A percentile compares a stretch with the other conserved stretches of the same genome.
Conservation (phyloP, 2,797 vertebrate species). For the Cossypha dichroa region DNA sequence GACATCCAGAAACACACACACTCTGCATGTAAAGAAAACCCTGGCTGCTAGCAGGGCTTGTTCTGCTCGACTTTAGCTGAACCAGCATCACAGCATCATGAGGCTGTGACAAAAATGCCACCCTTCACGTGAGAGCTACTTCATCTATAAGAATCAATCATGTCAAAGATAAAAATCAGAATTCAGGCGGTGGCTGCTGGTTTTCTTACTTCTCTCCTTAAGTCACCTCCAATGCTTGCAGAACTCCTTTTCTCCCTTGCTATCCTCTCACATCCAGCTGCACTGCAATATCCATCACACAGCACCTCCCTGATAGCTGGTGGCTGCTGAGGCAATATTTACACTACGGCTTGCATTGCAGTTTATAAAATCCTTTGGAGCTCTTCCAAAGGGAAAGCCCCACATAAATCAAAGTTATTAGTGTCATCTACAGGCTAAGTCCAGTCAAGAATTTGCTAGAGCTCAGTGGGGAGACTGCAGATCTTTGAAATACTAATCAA, state of each 20-base stretch:
- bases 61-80: background rate
- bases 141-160: background rate
- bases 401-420: background rate
- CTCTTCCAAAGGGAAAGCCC: slow-evolving; percentile 35
- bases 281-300: background rate
- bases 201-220: background rate
- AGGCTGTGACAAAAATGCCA: background rate
- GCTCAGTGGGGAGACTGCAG: background rate
- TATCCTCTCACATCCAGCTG: background rate
- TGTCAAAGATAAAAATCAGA: background rate
- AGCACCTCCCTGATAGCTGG: background rate
- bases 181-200: background rate
- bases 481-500: background rate
- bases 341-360: background rate
- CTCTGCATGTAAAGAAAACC: background rate
- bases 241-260: background rate
- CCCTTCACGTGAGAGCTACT: background rate
- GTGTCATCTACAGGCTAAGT: background rate
- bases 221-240: rapidly evolving
- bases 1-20: rapidly evolving
- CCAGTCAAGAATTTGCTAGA: background rate
- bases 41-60: background rate
- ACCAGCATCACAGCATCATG: background rate
- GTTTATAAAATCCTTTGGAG: slow-evolving; percentile 16
- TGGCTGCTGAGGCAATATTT: slow-evolving; percentile 12